phyloP scores from a whole-genome alignment of 2,797 vertebrate species.

The Hozukius guyotensis region DNA sequence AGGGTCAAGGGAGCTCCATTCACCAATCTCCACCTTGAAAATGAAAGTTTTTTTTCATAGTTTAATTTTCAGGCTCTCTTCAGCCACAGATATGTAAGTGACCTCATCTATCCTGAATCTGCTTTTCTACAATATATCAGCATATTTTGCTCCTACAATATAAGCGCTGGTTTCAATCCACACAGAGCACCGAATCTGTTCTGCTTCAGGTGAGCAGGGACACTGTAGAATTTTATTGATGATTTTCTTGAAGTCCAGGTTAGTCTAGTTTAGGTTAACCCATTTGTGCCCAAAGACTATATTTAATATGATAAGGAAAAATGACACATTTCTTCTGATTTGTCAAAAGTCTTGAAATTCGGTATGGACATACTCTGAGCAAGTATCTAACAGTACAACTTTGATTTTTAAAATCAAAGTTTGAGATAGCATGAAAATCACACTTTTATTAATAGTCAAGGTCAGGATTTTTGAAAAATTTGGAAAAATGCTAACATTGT shows the following conservation, averaged over 20 bases:
- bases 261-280: no score
- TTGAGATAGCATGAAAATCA: no score
- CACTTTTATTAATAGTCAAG: no score
- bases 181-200: neutral
- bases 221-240: neutral
- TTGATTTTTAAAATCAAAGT: no score
- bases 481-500: no score
- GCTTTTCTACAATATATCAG: neutral
- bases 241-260: neutral
- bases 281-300: no score
- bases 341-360: no score
- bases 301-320: no score
- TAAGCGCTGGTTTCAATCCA: neutral
- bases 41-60: constrained; percentile 6
- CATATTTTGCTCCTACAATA: neutral
- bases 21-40: constrained; percentile 9
- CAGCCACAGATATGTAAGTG: neutral
- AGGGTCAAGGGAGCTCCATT: neutral
- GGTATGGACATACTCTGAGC: no score
- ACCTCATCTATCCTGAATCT: constrained; percentile 11
- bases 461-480: no score
- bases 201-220: neutral
- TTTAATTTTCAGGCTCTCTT: constrained; percentile 21
- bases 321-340: no score
- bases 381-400: no score